Base-by-base conservation (phyloP, 2,888 invertebrate genomes). In the Gortyna flavago region DNA sequence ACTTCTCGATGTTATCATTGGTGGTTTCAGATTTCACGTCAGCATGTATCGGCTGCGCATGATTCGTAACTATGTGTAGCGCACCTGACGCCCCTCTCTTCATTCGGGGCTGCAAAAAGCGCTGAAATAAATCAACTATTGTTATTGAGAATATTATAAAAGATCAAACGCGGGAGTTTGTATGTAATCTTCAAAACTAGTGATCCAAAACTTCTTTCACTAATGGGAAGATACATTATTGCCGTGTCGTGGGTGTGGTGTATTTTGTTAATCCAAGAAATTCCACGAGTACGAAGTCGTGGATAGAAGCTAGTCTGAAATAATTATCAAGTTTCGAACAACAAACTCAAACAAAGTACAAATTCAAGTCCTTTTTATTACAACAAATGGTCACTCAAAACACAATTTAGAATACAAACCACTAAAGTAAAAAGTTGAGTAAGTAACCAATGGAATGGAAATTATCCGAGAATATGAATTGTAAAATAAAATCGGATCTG, bases 1-100 rank as follows among this genome's bases (percentile, higher is more conserved):
- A 21, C 25, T 73, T 84, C 9, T 90, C 90, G 57, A 84, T 72
- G 32, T 62, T 61, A 0, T 89, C 87, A 13, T 66, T 72, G 8
- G 51, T 51, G 6, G 61, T 80, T 25, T 95, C 96, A 4, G 90
- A 77, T 73, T 95, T 96, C 3, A 96, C 95, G 21, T 96, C 96
- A 0, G 95, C 95, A 61, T 96, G 96, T 79, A 96, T 96, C 0
- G 96, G 94, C 59, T 92, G 92, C 0, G 92, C 95, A 72, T 95
- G 90, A 68, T 96, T 96, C 0, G 94, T 95, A 18, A 94, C 84
- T 41, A 96, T 96, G 48, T 95, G 93, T 3, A 96, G 84, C 0
- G 93, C 93, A 0, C 96, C 96, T 0, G 89, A 88, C 0, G 92
- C 92, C 2, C 93, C 93, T 25, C 96, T 90, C 64, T 93, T 95